Base-by-base conservation (phyloP, 2,888 invertebrate genomes). In the Microdon myrmicae region DNA sequence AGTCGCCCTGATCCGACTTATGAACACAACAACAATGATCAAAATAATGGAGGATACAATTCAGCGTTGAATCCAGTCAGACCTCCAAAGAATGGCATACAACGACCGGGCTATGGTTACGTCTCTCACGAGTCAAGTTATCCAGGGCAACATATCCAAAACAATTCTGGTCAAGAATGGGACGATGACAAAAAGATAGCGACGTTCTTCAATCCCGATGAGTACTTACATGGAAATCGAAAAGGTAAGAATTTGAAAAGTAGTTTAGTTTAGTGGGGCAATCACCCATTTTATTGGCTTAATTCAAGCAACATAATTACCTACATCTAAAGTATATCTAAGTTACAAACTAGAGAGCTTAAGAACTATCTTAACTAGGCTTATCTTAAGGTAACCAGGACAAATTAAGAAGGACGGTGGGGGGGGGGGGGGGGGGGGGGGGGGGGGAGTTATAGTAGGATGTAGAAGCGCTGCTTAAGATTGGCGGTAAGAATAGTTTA, bases 121-220 rank as follows among this genome's bases (percentile, higher is more conserved):
- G 58, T 64, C 13, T 60, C 54, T 1, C 66, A 59, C 6, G 48
- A 39, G 4, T 53, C 58, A 16, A 28, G 34, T 19, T 28, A 26
- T 14, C 8, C 37, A 26, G 59, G 48, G n/a, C 28, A 44, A 6
- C 68, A 43, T 8, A 66, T 59, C 58, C 67, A 64, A 13, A 71
- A 69, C 7, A 55, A 22, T 71, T 73, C 58, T 22, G 72, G 71
- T 37, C 69, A 68, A 25, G 70, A 68, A 54, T 74, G 75, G 47
- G 72, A 73, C 26, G 74, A 75, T 29, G 78, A 78, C 37, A 77
- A 78, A 54, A 73, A 74, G 4, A 80, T 80, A 32, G 73, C 77
- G 22, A 80, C 79, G 1, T 80, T 74, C 53, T 80, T 80, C 41
- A 80, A 80, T 74, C 80, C 80, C 1, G 77, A 76, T 23, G 79